phyloP scores from a whole-genome alignment of 2,113 vertebrate species.

The Pelodiscus sinensis region DNA sequence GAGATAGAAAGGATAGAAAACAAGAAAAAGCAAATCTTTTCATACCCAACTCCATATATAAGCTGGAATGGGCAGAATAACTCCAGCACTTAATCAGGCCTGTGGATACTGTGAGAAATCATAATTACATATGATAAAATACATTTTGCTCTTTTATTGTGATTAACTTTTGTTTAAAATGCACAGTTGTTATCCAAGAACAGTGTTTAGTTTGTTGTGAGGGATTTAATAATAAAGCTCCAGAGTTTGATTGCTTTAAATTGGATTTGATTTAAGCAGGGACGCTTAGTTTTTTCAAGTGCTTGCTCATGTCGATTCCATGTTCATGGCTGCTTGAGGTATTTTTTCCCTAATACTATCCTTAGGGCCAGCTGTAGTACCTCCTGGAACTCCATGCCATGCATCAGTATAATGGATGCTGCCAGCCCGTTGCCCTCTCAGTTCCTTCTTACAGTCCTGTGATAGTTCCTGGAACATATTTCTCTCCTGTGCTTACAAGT shows the following conservation, averaged over 20 bases:
- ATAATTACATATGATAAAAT: neutral
- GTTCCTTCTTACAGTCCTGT: too few species aligned
- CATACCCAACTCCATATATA: neutral
- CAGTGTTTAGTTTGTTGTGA: neutral
- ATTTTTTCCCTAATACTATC: too few species aligned
- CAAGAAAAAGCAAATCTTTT: neutral
- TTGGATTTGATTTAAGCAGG: neutral
- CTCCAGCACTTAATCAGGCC: neutral
- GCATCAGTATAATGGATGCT: too few species aligned
- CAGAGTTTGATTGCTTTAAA: neutral
- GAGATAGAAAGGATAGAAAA: neutral
- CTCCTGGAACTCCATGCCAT: too few species aligned
- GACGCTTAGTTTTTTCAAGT: neutral
- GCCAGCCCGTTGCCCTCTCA: too few species aligned
- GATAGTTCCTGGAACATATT: too few species aligned
- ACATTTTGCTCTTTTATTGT: neutral
- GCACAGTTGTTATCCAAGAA: neutral
- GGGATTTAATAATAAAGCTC: neutral
- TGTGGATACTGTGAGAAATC: neutral
- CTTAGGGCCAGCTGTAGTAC: too few species aligned
- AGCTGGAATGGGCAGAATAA: neutral
- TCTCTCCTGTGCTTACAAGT: too few species aligned
- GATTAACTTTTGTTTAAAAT: neutral
- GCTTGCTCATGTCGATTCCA: too few species aligned
- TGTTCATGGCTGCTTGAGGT: too few species aligned